Percentiles rank a stretch among this genome's conserved stretches.
These are phyloP conservation scores for Deroptyus accipitrinus DNA, from an alignment of 2,113 vertebrate genomes.

Conservation along the genomic window DNA sequence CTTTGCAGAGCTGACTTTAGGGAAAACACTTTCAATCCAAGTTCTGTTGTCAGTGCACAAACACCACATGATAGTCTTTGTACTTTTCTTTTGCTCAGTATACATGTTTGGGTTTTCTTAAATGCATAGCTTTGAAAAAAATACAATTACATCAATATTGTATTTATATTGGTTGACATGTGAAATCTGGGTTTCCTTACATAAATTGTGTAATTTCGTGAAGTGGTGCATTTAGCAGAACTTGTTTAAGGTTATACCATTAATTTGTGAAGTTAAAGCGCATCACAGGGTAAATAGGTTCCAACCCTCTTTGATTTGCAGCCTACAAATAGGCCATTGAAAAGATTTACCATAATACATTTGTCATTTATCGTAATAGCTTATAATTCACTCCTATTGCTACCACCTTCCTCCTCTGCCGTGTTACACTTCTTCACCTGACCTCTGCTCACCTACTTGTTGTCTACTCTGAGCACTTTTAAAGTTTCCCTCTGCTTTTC, in stretches of 20 bases:
- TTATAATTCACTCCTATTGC: slow-evolving; percentile 39
- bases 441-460: not conserved
- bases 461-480: slow-evolving; percentile 11
- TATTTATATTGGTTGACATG: slow-evolving; percentile 52
- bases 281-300: slow-evolving; percentile 19
- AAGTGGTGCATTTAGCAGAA: slow-evolving; percentile 63
- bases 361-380: slow-evolving; percentile 46
- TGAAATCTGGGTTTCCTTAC: slow-evolving; percentile 28
- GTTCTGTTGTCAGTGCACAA: not conserved
- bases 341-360: not conserved
- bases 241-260: slow-evolving; percentile 51
- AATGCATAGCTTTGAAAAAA: slow-evolving; percentile 31
- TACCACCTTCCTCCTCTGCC: not conserved
- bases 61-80: not conserved
- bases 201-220: slow-evolving; percentile 53
- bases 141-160: slow-evolving; percentile 31
- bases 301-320: slow-evolving; percentile 11
- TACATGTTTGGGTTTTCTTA: fast-evolving
- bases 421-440: slow-evolving; percentile 1
- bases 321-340: slow-evolving; percentile 27
- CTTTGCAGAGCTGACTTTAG: not conserved
- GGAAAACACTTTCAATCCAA: not conserved
- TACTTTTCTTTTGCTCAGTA: slow-evolving; percentile 7
- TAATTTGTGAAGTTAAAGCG: slow-evolving; percentile 44
- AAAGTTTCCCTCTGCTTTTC: slow-evolving; percentile 40